Evolutionary conservation across 2,797 vertebrate genomes (phyloP).

Genomic region (Hoplostethus atlanticus): DNA sequence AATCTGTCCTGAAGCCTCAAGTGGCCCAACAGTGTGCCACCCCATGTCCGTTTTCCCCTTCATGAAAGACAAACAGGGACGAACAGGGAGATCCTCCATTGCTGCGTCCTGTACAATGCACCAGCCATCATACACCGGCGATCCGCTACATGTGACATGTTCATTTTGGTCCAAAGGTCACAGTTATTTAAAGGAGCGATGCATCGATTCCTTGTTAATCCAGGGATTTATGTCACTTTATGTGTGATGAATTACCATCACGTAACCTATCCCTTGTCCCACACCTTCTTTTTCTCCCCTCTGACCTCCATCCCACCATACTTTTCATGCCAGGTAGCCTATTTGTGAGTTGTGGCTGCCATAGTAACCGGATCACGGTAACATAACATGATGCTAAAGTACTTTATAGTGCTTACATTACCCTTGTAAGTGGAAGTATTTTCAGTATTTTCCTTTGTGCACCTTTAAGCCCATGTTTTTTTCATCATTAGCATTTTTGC

Average conservation of each 20-base stretch:
- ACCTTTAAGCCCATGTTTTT: too few species aligned
- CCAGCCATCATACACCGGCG: neutral
- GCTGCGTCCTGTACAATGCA: neutral
- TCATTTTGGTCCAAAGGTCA: conserved; percentile 50
- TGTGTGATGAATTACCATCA: conserved; percentile 52
- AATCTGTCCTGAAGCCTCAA: conserved; percentile 44
- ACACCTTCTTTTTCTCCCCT: neutral
- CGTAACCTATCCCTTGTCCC: conserved; percentile 8
- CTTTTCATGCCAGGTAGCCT: conserved; percentile 30
- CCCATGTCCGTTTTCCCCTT: conserved; percentile 33
- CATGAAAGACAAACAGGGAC: conserved; percentile 31
- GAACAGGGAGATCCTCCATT: neutral
- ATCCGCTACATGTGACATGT: neutral
- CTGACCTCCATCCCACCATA: conserved; percentile 15
- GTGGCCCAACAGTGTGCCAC: conserved; percentile 30
- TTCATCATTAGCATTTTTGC: too few species aligned
- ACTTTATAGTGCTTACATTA: too few species aligned
- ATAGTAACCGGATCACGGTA: conserved; percentile 53
- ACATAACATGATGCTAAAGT: conserved; percentile 2
- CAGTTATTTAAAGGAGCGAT: conserved; percentile 66
- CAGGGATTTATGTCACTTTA: conserved; percentile 45
- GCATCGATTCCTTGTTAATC: conserved; percentile 45
- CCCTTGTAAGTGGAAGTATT: too few species aligned
- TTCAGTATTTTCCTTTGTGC: too few species aligned
- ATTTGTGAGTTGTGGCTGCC: conserved; percentile 49